A percentile compares a stretch with the other conserved stretches of the same genome.
phyloP scores from a whole-genome alignment of 2,113 vertebrate species.

The human (Homo sapiens) region GRCh38 chr4:40114001-40114500 shows the following conservation, averaged over 20 bases:
- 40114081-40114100: rapidly evolving
- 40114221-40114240: constrained; percentile 48
- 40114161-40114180: not conserved
- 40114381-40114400: not conserved
- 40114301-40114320: not conserved
- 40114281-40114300: not conserved
- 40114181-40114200: not conserved
- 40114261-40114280: constrained; percentile 29
- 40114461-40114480: not conserved
- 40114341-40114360: constrained; percentile 10
- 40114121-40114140: constrained; percentile 45
- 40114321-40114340: not conserved
- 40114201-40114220: not conserved
- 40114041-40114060: not conserved
- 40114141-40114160: constrained; percentile 8
- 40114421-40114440: not conserved
- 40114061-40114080: not conserved
- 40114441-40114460: not conserved
- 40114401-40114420: not conserved
- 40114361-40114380: not conserved
- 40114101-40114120: not conserved
- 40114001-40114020: not conserved
- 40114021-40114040: not conserved
- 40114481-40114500: not conserved
- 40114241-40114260: constrained; percentile 43